A percentile compares a stretch with the other conserved stretches of the same genome.
phyloP scores from a whole-genome alignment of 2,797 vertebrate genomes.

The Peromyscus aztecus region DNA sequence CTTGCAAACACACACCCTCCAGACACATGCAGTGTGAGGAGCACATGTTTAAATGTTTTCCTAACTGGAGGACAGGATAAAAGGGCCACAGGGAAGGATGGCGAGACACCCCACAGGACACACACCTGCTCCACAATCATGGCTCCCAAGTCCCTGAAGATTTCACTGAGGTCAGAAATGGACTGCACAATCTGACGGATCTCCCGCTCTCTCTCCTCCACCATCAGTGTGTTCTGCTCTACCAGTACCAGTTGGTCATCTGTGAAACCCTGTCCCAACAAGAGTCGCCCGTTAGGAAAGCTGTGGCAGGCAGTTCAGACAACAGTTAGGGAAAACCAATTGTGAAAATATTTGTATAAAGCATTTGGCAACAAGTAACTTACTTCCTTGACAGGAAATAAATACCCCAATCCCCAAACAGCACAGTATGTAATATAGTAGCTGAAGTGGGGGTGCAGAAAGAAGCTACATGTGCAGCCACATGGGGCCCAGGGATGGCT shows the following conservation, averaged over 20 bases:
- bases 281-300: background rate
- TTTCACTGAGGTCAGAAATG: conserved; percentile 97
- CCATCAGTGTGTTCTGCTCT: conserved; percentile 94
- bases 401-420: background rate
- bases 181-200: conserved; percentile 97
- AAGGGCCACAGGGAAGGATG: background rate
- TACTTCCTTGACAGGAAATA: background rate
- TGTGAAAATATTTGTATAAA: background rate
- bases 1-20: fast-evolving
- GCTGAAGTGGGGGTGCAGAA: background rate
- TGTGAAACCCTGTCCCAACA: conserved; percentile 93
- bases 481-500: background rate
- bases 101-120: background rate
- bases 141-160: conserved; percentile 96
- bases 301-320: fast-evolving
- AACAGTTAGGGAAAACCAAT: background rate
- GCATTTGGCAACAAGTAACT: background rate
- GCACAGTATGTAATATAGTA: background rate
- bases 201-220: conserved; percentile 96
- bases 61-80: background rate
- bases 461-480: background rate
- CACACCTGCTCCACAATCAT: conserved; percentile 93
- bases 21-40: background rate
- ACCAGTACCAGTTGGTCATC: conserved; percentile 96
- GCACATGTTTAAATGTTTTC: background rate